These are phyloP conservation scores for Bilobella aurantiaca DNA, from an alignment of 1,140 invertebrate species.

Conservation along the genomic window DNA sequence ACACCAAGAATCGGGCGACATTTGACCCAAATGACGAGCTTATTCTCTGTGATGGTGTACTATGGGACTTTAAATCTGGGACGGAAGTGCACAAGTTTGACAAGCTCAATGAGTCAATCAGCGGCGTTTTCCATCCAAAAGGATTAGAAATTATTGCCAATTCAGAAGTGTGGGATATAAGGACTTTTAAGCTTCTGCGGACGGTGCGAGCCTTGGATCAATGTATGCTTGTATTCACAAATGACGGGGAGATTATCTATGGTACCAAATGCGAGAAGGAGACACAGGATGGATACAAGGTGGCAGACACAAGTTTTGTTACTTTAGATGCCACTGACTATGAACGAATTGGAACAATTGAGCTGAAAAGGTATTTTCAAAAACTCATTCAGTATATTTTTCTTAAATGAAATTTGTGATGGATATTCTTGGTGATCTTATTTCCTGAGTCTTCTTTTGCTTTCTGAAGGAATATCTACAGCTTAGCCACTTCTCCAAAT, in stretches of 20 bases:
- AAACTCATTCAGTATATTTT: conserved; percentile 55
- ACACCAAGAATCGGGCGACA: conserved; percentile 84
- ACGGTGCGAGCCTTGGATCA: conserved; percentile 87
- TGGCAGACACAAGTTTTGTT: conserved; percentile 53
- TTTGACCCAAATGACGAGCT: conserved; percentile 89
- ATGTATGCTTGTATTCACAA: conserved; percentile 53
- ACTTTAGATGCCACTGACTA: conserved; percentile 90
- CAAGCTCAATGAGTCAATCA: conserved; percentile 87
- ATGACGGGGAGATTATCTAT: conserved; percentile 47
- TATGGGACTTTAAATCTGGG: conserved; percentile 83
- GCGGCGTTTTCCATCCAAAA: conserved; percentile 94
- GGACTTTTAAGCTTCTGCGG: conserved; percentile 85
- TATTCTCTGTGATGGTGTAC: conserved; percentile 85
- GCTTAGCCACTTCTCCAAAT: conserved; percentile 26
- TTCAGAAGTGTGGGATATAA: conserved; percentile 87
- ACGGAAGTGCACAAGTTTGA: conserved; percentile 94
- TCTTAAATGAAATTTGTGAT: conserved; percentile 42
- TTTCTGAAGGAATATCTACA: conserved; percentile 10
- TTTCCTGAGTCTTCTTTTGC: not conserved
- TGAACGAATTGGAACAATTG: conserved; percentile 79
- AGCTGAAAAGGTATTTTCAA: conserved; percentile 58
- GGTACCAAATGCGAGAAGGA: conserved; percentile 35
- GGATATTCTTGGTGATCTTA: too few relatives aligned
- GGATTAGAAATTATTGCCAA: conserved; percentile 85
- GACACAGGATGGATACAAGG: conserved; percentile 13